phyloP scores from a whole-genome alignment of 2,888 invertebrate genomes.

The Chesias legatella region DNA sequence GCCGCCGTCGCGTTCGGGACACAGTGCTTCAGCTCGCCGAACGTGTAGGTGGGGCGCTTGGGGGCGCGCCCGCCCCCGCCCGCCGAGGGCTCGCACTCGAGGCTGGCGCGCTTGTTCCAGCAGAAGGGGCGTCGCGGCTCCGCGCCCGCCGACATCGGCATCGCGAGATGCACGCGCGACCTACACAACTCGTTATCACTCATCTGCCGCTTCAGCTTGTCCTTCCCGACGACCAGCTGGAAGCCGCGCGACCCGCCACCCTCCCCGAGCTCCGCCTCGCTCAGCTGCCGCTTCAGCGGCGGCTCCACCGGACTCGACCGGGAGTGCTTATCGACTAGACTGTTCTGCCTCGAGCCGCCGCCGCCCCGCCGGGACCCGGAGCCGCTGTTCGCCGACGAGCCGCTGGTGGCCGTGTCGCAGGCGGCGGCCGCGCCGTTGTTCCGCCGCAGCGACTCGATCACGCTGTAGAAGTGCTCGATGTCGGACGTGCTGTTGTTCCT shows the following conservation, averaged over 20 bases:
- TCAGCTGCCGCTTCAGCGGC: constrained; percentile 53
- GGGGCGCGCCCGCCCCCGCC: constrained; percentile 30
- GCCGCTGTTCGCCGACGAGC: constrained; percentile 55
- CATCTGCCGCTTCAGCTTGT: constrained; percentile 64
- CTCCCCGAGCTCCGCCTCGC: constrained; percentile 56
- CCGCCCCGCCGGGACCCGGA: constrained; percentile 35
- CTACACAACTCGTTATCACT: constrained; percentile 66
- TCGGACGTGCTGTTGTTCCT: constrained; percentile 54
- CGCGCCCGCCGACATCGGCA: constrained; percentile 76
- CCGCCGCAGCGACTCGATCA: constrained; percentile 59
- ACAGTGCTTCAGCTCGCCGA: constrained; percentile 72
- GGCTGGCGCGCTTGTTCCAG: constrained; percentile 58
- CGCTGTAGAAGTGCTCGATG: constrained; percentile 64
- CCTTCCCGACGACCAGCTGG: constrained; percentile 64
- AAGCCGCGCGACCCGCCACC: constrained; percentile 48
- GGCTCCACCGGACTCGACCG: constrained; percentile 44
- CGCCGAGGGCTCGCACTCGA: constrained; percentile 52
- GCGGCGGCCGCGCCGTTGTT: constrained; percentile 39
- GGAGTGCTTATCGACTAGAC: constrained; percentile 53
- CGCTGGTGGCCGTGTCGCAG: constrained; percentile 52
- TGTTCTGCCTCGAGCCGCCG: constrained; percentile 54
- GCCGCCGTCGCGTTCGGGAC: constrained; percentile 57
- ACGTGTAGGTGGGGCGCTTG: constrained; percentile 58
- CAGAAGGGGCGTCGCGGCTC: constrained; percentile 62
- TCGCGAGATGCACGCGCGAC: constrained; percentile 58